A percentile compares a stretch with the other conserved stretches of the same genome.
These are phyloP conservation scores for Operophtera brumata DNA, from an alignment of 2,888 invertebrate species.

Conservation along the genomic window DNA sequence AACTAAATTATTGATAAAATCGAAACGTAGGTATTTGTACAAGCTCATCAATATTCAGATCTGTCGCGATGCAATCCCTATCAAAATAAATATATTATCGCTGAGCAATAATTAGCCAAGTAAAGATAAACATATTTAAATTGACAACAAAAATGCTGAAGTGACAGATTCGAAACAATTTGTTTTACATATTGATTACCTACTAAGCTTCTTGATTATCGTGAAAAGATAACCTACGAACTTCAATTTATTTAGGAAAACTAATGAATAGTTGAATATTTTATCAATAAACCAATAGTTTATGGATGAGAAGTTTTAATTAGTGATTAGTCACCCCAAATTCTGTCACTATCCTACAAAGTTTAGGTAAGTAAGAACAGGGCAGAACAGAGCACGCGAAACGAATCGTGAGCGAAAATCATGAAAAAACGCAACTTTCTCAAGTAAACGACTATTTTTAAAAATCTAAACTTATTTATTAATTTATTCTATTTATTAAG, in stretches of 20 bases:
- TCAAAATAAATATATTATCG: conserved; percentile 34
- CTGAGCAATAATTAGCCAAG: conserved; percentile 15
- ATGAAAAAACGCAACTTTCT: no score
- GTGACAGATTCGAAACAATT: conserved; percentile 17
- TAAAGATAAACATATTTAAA: conserved; percentile 8
- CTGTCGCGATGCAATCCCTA: conserved; percentile 37
- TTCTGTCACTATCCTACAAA: no score
- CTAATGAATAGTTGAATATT: conserved; percentile 22
- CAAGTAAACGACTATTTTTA: no score
- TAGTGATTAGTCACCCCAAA: no score
- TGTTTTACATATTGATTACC: conserved; percentile 19
- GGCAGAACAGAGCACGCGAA: no score
- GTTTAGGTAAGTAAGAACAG: no score
- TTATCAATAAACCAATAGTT: conserved; percentile 7
- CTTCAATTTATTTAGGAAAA: conserved; percentile 18
- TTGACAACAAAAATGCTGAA: conserved; percentile 7
- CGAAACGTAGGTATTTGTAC: conserved; percentile 34
- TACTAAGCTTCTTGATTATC: conserved; percentile 15
- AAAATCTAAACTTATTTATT: no score
- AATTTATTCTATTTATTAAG: no score
- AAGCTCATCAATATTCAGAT: conserved; percentile 38
- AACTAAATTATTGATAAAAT: not conserved
- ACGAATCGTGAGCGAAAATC: no score
- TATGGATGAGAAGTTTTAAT: not conserved
- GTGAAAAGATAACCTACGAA: conserved; percentile 11